phyloP scores from a whole-genome alignment of 2,113 vertebrate genomes.

The Oreochromis niloticus region DNA sequence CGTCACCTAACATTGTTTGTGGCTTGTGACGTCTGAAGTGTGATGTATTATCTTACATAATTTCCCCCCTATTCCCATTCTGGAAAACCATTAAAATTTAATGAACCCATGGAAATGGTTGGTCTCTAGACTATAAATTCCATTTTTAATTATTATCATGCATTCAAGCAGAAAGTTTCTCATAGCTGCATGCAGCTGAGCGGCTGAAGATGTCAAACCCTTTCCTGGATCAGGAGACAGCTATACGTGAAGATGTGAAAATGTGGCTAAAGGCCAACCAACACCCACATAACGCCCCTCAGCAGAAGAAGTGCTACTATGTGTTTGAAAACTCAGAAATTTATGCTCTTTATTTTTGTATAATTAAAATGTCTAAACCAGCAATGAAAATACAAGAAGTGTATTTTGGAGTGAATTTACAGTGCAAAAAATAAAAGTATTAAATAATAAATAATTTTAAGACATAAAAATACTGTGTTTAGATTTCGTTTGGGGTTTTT shows the following conservation, averaged over 20 bases:
- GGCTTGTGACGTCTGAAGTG: neutral
- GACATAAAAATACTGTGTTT: neutral
- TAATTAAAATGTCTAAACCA: neutral
- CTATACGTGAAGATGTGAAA: neutral
- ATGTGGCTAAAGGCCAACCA: neutral
- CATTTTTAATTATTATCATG: slow-evolving; percentile 53
- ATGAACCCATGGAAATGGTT: slow-evolving; percentile 33
- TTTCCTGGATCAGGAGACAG: neutral
- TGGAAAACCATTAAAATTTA: slow-evolving; percentile 45
- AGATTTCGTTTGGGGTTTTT: accelerated
- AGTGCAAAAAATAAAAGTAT: neutral
- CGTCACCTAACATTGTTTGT: neutral
- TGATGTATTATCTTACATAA: slow-evolving; percentile 38
- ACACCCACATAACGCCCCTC: neutral
- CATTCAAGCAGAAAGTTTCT: slow-evolving; percentile 28
- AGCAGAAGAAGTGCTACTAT: neutral
- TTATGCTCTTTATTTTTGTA: neutral
- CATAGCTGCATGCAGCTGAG: neutral
- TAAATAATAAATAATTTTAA: neutral
- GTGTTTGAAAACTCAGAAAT: neutral
- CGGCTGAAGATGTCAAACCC: neutral
- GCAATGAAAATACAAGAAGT: neutral
- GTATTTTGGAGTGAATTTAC: neutral
- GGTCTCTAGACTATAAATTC: slow-evolving; percentile 31
- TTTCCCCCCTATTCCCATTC: neutral